Conservation (phyloP, 2,113 vertebrate genomes). For the Tychaedon coryphoeus region DNA sequence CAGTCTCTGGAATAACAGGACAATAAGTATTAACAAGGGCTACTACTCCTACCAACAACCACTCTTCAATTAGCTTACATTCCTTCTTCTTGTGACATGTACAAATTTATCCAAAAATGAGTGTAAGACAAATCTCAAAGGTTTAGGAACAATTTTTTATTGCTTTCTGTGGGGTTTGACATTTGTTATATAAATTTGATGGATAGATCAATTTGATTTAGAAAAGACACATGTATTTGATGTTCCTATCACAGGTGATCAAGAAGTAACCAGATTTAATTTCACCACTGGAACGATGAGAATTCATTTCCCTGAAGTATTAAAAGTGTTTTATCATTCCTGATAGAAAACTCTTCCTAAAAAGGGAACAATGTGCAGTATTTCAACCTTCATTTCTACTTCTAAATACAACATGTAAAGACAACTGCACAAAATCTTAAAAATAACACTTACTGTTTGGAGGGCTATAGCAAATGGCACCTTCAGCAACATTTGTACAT, state of each 20-base stretch:
- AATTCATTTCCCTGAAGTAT: not conserved
- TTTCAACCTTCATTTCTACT: not conserved
- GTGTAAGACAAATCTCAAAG: not conserved
- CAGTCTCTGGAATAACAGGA: not conserved
- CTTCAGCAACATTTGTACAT: slow-evolving; percentile 76
- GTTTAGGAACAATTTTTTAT: not conserved
- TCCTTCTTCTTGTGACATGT: not conserved
- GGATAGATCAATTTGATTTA: not conserved
- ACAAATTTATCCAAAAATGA: rapidly evolving
- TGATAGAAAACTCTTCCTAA: not conserved
- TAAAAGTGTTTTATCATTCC: not conserved
- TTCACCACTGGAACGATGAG: not conserved
- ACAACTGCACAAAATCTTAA: not conserved
- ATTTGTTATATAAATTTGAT: not conserved
- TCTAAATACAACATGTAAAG: not conserved
- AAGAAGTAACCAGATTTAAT: not conserved
- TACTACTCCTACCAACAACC: not conserved
- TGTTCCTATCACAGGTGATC: not conserved
- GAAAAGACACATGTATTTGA: not conserved
- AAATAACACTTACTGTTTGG: slow-evolving; percentile 64
- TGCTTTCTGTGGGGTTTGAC: not conserved
- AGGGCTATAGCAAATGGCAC: slow-evolving; percentile 88
- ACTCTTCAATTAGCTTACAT: not conserved
- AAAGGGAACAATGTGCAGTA: not conserved
- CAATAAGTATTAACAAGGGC: not conserved